Evolutionary conservation across 2,888 invertebrate genomes (phyloP).

Genomic region (Drosophila diplacantha): DNA sequence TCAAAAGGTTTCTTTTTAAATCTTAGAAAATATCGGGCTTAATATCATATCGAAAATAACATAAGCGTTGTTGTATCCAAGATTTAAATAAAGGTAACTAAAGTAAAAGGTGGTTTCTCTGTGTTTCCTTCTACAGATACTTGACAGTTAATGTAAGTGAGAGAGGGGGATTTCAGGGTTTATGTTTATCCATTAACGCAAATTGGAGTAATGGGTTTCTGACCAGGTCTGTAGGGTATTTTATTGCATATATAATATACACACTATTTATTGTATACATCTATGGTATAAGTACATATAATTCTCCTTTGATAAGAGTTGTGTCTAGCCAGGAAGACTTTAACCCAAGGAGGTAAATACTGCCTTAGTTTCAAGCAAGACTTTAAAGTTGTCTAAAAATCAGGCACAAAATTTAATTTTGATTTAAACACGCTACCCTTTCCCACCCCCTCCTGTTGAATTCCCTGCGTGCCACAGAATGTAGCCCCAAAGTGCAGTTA

Average conservation of each 20-base stretch:
- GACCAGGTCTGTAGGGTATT: neutral
- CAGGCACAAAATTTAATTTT: neutral
- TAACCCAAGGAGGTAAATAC: neutral
- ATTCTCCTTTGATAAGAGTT: neutral
- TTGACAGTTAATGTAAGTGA: neutral
- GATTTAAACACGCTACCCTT: neutral
- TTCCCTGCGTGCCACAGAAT: neutral
- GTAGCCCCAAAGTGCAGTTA: slow-evolving; percentile 14
- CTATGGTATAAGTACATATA: too few species aligned
- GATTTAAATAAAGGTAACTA: too few species aligned
- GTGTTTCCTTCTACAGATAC: too few species aligned
- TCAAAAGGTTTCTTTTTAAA: too few species aligned
- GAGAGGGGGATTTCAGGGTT: neutral
- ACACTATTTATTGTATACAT: too few species aligned
- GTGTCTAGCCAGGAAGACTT: neutral
- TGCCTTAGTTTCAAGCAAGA: neutral
- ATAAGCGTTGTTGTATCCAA: too few species aligned
- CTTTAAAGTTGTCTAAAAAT: neutral
- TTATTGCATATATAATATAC: too few species aligned
- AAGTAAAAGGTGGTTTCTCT: too few species aligned
- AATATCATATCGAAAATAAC: too few species aligned
- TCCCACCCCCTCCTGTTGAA: neutral
- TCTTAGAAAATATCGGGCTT: too few species aligned
- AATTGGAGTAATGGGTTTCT: neutral
- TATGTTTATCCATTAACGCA: neutral